Evolutionary conservation across 2,113 vertebrate genomes (phyloP).

Genomic region (Polypterus senegalus): DNA sequence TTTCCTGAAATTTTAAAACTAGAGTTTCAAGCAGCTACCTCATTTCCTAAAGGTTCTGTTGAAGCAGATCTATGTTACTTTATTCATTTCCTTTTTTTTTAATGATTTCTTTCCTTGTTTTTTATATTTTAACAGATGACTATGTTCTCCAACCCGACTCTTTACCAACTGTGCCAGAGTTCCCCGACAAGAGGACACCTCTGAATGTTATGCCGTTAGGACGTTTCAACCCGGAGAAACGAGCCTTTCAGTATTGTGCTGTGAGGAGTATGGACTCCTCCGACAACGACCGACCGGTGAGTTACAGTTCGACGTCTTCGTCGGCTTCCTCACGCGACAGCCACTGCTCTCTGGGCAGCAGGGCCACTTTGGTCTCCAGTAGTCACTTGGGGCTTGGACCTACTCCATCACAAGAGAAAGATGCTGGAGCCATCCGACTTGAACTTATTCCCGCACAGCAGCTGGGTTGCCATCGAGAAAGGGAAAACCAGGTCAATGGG

Average conservation of each 20-base stretch:
- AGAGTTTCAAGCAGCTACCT: too few species aligned
- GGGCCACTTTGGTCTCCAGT: slow-evolving; percentile 67
- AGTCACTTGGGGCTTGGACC: slow-evolving; percentile 62
- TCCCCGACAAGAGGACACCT: slow-evolving; percentile 41
- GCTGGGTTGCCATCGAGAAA: slow-evolving; percentile 54
- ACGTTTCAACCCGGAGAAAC: slow-evolving; percentile 46
- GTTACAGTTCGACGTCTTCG: slow-evolving; percentile 93
- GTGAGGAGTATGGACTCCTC: slow-evolving; percentile 74
- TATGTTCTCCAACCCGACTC: slow-evolving; percentile 56
- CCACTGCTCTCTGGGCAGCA: slow-evolving; percentile 84
- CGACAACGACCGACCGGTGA: slow-evolving; percentile 81
- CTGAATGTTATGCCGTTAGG: slow-evolving; percentile 44
- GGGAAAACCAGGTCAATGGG: slow-evolving; percentile 27
- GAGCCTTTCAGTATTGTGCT: slow-evolving; percentile 44
- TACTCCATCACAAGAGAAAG: slow-evolving; percentile 50
- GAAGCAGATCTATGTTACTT: neutral
- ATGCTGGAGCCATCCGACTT: slow-evolving; percentile 76
- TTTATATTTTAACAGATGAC: slow-evolving; percentile 53
- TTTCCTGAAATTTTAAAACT: too few species aligned
- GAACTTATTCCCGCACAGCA: slow-evolving; percentile 72
- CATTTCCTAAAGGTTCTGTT: too few species aligned
- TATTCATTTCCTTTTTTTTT: slow-evolving; percentile 18
- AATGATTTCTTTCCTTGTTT: slow-evolving; percentile 16
- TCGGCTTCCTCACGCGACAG: slow-evolving; percentile 91
- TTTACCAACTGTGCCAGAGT: slow-evolving; percentile 58